phyloP scores from a whole-genome alignment of 1,140 invertebrate genomes.

The Paraescarpia echinospica region DNA sequence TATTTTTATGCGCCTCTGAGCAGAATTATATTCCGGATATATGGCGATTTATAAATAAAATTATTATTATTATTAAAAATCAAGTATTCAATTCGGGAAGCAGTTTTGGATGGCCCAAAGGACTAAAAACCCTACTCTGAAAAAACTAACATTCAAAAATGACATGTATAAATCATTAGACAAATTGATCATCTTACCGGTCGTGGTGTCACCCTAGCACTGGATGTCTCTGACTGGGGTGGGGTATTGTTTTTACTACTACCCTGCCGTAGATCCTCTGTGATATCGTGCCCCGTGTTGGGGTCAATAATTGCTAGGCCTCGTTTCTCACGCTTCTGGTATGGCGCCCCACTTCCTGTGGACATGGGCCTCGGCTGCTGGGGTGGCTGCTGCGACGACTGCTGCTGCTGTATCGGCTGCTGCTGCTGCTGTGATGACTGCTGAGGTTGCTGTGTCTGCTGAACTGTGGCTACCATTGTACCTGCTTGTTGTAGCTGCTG shows the following conservation, averaged over 20 bases:
- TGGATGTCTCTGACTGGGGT: constrained; percentile 20
- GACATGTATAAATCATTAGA: background rate
- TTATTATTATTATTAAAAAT: too few species aligned
- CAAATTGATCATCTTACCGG: background rate
- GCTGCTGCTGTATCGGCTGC: background rate
- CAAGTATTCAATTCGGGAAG: too few species aligned
- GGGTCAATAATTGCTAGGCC: constrained; percentile 43
- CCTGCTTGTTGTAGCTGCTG: constrained; percentile 6
- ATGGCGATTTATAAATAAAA: too few species aligned
- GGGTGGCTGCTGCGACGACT: background rate
- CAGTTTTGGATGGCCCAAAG: too few species aligned
- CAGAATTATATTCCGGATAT: too few species aligned
- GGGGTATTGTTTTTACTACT: constrained; percentile 17
- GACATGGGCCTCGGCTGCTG: constrained; percentile 29
- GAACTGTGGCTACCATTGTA: background rate
- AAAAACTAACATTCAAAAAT: too few species aligned
- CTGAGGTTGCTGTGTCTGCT: background rate
- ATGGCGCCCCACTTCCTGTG: constrained; percentile 14
- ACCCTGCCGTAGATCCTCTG: constrained; percentile 35
- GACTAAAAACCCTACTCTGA: too few species aligned
- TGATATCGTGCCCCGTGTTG: constrained; percentile 39
- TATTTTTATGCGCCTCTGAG: too few species aligned
- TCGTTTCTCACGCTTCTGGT: constrained; percentile 36
- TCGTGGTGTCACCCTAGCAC: background rate
- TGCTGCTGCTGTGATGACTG: background rate